Evolutionary conservation across 2,113 vertebrate genomes (phyloP), one percentile per base, ranked within the genome.

Genomic region (Oophaga pumilio): DNA sequence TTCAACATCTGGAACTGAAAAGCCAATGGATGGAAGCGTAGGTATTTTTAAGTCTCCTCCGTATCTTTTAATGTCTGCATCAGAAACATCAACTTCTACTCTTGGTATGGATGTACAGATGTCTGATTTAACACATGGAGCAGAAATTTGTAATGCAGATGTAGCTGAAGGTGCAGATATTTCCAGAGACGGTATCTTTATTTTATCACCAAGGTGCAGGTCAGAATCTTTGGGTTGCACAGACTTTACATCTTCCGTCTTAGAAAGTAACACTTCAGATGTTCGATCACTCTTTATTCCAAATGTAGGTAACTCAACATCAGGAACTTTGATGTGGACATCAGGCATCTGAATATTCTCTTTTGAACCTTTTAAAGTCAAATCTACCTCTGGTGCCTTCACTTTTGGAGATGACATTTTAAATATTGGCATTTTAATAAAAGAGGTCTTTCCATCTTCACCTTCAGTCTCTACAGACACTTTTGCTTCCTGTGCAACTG

Each of bases 1-100:
- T 60, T 96, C 94, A 22, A 96, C 88, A 89, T 94, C 95, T 57
- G 96, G 96, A 28, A 94, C 85, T 0, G 94, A 93, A 86, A 96
- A 89, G 43, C 92, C 92, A 87, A 95, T 82, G 0, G 89, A 89
- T n/a, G 95, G 93, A 87, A 91, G 82, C 88, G 93, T 92, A 0
- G 94, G 91, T 82, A 93, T 91, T 91, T 92, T 95, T 20, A 94
- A 89, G 17, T 84, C 92, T 66, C 93, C 95, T 24, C 95, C 95
- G 68, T 93, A 94, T 56, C 91, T 86, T 88, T 86, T 92, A 28
- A 94, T 92, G 86, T 94, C 94, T 64, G 86, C 90, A 12, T 93
- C 93, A 24, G 92, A 91, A 0, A 93, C 91, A 22, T 94, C 92
- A 4, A 93, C 88, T 57, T 91, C 94, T 8, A 43, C 82, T 90